Evolutionary conservation across 2,797 vertebrate genomes (phyloP).

Genomic region (Lepilemur ruficaudatus): DNA sequence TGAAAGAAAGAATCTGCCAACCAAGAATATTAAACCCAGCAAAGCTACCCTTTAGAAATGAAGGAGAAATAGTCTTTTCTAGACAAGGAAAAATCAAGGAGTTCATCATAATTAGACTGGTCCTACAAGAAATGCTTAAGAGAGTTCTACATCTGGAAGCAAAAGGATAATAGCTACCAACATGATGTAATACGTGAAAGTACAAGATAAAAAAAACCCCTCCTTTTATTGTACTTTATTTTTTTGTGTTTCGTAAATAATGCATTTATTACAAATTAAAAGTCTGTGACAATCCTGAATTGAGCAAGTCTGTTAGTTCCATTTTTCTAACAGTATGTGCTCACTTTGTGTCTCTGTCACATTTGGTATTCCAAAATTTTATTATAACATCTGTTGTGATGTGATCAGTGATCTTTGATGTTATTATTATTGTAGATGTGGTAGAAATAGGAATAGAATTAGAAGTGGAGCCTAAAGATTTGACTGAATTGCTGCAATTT

Average conservation of each 20-base stretch:
- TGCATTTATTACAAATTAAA: background rate
- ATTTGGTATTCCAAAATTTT: background rate
- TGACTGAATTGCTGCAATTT: background rate
- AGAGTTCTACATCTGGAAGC: background rate
- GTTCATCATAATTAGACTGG: background rate
- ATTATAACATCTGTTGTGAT: background rate
- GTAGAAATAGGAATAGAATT: background rate
- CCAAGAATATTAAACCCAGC: background rate
- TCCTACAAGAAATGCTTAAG: background rate
- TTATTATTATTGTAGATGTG: background rate
- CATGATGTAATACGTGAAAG: background rate
- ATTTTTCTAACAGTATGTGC: background rate
- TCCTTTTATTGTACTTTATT: background rate
- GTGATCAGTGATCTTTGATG: background rate
- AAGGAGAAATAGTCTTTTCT: background rate
- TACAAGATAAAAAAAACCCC: background rate
- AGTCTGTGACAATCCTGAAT: background rate
- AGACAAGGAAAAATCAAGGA: background rate
- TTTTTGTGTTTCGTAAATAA: background rate
- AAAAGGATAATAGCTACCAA: background rate
- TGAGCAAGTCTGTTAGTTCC: background rate
- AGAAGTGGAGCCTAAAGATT: background rate
- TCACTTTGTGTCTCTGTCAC: background rate
- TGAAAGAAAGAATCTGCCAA: background rate
- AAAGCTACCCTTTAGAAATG: background rate